phyloP scores from a whole-genome alignment of 2,113 vertebrate species.

The Regulus satrapa region DNA sequence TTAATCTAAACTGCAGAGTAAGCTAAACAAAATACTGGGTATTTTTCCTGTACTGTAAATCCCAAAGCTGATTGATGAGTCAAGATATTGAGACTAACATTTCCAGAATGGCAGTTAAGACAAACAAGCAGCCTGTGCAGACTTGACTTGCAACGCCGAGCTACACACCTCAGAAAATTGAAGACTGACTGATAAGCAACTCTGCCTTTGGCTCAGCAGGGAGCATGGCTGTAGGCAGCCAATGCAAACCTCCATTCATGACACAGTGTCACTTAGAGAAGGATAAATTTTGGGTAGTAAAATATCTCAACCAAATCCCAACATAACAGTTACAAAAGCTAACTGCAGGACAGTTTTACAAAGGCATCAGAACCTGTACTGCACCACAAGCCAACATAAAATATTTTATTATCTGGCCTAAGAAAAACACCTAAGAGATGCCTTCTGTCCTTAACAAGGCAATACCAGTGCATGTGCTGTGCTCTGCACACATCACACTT shows the following conservation, averaged over 20 bases:
- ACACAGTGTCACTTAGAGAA: not conserved
- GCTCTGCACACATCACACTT: not conserved
- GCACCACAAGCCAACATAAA: not conserved
- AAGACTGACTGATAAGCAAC: not conserved
- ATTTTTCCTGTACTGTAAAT: not conserved
- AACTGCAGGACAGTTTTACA: not conserved
- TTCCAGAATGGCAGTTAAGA: not conserved
- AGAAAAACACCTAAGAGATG: not conserved
- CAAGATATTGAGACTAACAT: not conserved
- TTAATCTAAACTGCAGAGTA: not conserved
- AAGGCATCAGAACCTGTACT: not conserved
- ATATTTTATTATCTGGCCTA: not conserved
- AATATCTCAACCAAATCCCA: not conserved
- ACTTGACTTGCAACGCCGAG: not conserved
- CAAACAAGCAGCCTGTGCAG: not conserved
- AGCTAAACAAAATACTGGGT: not conserved
- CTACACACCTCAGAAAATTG: not conserved
- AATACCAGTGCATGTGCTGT: fast-evolving
- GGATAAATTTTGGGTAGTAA: not conserved
- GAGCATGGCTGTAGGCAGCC: not conserved
- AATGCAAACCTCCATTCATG: not conserved
- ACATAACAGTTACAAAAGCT: not conserved
- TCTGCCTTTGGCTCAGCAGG: not conserved
- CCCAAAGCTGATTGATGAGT: not conserved
- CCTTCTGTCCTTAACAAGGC: not conserved